phyloP scores from a whole-genome alignment of 1,140 invertebrate species.

The Pygmarrhopalites habei region DNA sequence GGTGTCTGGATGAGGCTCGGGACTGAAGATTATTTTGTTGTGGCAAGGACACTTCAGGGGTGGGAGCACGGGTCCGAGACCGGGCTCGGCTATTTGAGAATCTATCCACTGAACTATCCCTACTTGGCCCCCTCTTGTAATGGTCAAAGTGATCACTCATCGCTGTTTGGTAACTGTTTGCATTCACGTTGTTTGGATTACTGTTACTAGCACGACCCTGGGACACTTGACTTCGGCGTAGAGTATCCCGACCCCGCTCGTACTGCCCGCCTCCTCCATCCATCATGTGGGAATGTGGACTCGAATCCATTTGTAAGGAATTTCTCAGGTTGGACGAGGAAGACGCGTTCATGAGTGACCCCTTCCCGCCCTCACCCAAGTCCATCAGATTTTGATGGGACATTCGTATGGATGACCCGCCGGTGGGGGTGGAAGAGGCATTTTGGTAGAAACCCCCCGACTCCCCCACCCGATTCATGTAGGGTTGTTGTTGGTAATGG shows the following conservation, averaged over 20 bases:
- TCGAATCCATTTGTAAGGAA: slow-evolving; percentile 29
- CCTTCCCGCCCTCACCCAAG: slow-evolving; percentile 5
- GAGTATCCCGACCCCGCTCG: slow-evolving; percentile 21
- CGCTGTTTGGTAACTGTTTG: slow-evolving; percentile 46
- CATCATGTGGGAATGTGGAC: slow-evolving; percentile 32
- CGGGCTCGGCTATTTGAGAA: slow-evolving; percentile 46
- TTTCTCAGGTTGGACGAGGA: slow-evolving; percentile 15
- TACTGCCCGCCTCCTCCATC: slow-evolving; percentile 17
- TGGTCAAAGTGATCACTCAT: slow-evolving; percentile 75
- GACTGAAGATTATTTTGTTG: slow-evolving; percentile 52
- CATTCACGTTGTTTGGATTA: slow-evolving; percentile 41
- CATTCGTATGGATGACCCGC: background rate
- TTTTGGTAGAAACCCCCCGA: slow-evolving; percentile 18
- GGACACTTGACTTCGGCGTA: slow-evolving; percentile 37
- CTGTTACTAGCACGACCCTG: slow-evolving; percentile 26
- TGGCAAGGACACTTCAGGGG: slow-evolving; percentile 53
- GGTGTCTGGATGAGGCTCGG: slow-evolving; percentile 44
- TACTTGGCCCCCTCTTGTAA: slow-evolving; percentile 72
- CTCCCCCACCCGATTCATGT: slow-evolving; percentile 24
- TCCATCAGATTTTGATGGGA: slow-evolving; percentile 32
- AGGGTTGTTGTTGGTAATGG: slow-evolving; percentile 17
- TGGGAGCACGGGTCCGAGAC: slow-evolving; percentile 43
- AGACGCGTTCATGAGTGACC: background rate
- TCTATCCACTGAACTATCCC: slow-evolving; percentile 78
- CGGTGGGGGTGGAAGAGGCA: background rate